phyloP scores from a whole-genome alignment of 2,113 vertebrate genomes.

The Oncorhynchus keta region DNA sequence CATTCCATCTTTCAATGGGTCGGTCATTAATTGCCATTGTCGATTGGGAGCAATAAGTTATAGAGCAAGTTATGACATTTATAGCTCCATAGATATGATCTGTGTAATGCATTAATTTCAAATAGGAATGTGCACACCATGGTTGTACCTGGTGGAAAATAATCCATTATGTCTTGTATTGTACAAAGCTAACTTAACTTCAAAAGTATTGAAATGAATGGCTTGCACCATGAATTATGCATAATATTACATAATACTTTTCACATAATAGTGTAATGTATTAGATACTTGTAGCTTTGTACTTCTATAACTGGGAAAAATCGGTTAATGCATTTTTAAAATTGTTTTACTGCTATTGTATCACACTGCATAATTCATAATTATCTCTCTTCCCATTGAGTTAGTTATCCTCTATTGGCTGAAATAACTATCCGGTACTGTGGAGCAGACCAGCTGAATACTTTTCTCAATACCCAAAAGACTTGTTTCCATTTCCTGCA shows the following conservation, averaged over 20 bases:
- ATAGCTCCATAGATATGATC: too few species aligned
- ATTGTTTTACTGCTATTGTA: background rate
- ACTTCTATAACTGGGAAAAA: constrained; percentile 3
- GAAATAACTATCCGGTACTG: constrained; percentile 18
- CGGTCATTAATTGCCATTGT: background rate
- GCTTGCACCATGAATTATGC: constrained; percentile 19
- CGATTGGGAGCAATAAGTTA: background rate
- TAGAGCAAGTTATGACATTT: too few species aligned
- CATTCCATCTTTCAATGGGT: background rate
- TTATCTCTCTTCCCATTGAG: background rate
- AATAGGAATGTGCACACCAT: too few species aligned
- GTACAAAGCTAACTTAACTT: too few species aligned
- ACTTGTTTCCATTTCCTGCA: constrained; percentile 40
- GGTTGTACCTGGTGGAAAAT: background rate
- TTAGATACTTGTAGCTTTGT: background rate
- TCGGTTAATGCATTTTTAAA: background rate
- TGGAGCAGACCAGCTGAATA: constrained; percentile 39
- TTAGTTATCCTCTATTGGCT: background rate
- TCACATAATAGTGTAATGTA: background rate
- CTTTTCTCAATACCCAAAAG: constrained; percentile 25
- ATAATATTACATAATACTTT: constrained; percentile 1
- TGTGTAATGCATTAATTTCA: too few species aligned
- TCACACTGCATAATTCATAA: constrained; percentile 30
- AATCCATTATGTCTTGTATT: background rate
- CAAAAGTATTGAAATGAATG: background rate